These are phyloP conservation scores for Lanistes nyassanus DNA, from an alignment of 1,140 invertebrate genomes.

Conservation along the genomic window DNA sequence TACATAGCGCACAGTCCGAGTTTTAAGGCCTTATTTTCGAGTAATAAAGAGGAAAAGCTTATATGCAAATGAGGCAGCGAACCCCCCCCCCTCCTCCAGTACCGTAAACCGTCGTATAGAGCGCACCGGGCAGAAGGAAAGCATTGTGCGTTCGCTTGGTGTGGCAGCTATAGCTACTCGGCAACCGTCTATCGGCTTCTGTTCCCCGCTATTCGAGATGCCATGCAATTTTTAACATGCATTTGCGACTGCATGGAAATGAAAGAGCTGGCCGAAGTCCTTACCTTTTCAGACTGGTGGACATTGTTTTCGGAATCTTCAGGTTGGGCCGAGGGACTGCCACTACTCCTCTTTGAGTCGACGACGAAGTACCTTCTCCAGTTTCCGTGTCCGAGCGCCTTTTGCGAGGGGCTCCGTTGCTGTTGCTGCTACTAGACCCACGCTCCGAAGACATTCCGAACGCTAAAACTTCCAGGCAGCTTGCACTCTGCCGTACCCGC, in stretches of 20 bases:
- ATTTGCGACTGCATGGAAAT: background rate
- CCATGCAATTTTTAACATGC: background rate
- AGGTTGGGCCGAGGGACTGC: constrained; percentile 22
- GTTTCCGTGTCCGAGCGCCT: constrained; percentile 16
- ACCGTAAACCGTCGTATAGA: constrained; percentile 13
- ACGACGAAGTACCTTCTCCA: constrained; percentile 23
- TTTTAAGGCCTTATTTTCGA: constrained; percentile 1
- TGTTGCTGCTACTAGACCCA: constrained; percentile 20
- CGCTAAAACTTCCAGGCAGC: constrained; percentile 4
- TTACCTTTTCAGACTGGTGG: constrained; percentile 43
- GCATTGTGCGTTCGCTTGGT: background rate
- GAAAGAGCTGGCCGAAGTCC: background rate
- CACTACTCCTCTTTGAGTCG: background rate
- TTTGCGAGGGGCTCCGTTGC: constrained; percentile 9
- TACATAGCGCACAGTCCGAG: background rate
- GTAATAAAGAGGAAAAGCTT: constrained; percentile 34
- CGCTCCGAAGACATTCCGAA: constrained; percentile 18
- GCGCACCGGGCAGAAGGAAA: constrained; percentile 14
- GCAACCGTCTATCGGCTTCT: background rate
- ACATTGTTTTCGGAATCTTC: constrained; percentile 37
- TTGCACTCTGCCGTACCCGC: background rate
- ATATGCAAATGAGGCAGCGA: constrained; percentile 44
- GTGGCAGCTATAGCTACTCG: background rate
- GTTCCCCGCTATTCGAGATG: background rate
- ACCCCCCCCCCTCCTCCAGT: constrained; percentile 18